These are phyloP conservation scores for Simalia tracyae DNA, from an alignment of 2,797 vertebrate genomes.

Conservation along the genomic window DNA sequence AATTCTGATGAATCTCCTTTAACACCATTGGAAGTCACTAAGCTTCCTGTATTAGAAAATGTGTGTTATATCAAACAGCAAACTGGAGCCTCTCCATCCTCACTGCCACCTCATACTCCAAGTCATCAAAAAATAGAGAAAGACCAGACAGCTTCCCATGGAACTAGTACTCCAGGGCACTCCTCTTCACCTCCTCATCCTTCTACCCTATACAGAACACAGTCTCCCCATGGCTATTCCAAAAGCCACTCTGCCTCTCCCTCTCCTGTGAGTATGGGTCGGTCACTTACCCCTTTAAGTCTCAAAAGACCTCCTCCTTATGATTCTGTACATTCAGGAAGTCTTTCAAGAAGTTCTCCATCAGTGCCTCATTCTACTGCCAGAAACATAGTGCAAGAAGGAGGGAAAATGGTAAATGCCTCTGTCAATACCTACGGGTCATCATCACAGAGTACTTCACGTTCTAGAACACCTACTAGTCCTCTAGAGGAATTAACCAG, in stretches of 20 bases:
- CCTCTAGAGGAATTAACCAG: slow-evolving; percentile 95
- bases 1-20: slow-evolving; percentile 98
- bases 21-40: slow-evolving; percentile 91
- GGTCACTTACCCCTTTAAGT: slow-evolving; percentile 94
- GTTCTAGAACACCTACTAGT: slow-evolving; percentile 94
- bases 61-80: slow-evolving; percentile 91
- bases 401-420: slow-evolving; percentile 80
- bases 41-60: slow-evolving; percentile 91
- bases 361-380: slow-evolving; percentile 88
- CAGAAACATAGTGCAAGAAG: slow-evolving; percentile 89
- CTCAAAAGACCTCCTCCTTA: slow-evolving; percentile 95
- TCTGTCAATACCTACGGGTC: slow-evolving; percentile 79
- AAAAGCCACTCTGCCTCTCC: slow-evolving; percentile 96
- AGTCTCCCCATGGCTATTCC: slow-evolving; percentile 88
- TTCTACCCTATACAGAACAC: slow-evolving; percentile 90
- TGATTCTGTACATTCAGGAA: slow-evolving; percentile 83
- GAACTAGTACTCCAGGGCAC: slow-evolving; percentile 83
- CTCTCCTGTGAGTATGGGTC: slow-evolving; percentile 95
- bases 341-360: slow-evolving; percentile 88
- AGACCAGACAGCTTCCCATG: slow-evolving; percentile 86
- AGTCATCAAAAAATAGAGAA: slow-evolving; percentile 83
- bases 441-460: slow-evolving; percentile 87
- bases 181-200: slow-evolving; percentile 94
- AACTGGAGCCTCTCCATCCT: slow-evolving; percentile 81
- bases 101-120: slow-evolving; percentile 76